Percentiles rank a stretch among this genome's conserved stretches.
These are phyloP conservation scores for Actias luna DNA, from an alignment of 2,888 invertebrate genomes.

Conservation along the genomic window DNA sequence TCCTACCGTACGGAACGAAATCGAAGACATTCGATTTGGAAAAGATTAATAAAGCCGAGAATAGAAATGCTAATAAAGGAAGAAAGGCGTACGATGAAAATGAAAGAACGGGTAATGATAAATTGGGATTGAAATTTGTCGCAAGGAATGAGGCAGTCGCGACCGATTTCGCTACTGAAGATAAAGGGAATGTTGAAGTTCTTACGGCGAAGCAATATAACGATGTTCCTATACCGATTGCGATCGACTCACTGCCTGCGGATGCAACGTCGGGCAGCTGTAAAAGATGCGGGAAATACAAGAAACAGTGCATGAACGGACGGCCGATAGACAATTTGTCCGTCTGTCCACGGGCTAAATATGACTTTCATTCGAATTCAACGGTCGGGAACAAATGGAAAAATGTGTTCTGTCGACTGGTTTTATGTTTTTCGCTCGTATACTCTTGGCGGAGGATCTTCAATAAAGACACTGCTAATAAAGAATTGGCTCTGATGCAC, in stretches of 20 bases:
- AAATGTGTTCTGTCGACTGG: slow-evolving; percentile 47
- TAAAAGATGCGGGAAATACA: slow-evolving; percentile 68
- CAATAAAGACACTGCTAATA: slow-evolving; percentile 71
- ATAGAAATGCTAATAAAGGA: slow-evolving; percentile 32
- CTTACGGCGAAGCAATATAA: slow-evolving; percentile 39
- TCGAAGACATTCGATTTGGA: slow-evolving; percentile 65
- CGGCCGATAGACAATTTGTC: slow-evolving; percentile 41
- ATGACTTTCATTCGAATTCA: slow-evolving; percentile 43
- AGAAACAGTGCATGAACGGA: slow-evolving; percentile 58
- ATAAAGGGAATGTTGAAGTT: slow-evolving; percentile 1
- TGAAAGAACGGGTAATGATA: slow-evolving; percentile 44
- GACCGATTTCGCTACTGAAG: slow-evolving; percentile 26
- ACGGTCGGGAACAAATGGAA: slow-evolving; percentile 55
- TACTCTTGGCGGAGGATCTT: slow-evolving; percentile 68
- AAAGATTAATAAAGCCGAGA: slow-evolving; percentile 51
- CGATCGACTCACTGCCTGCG: slow-evolving; percentile 63
- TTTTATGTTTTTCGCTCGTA: slow-evolving; percentile 68
- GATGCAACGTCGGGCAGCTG: slow-evolving; percentile 60
- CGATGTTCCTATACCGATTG: slow-evolving; percentile 58
- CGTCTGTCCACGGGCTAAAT: slow-evolving; percentile 57
- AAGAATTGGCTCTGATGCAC: slow-evolving; percentile 81
- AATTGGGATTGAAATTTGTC: slow-evolving; percentile 19
- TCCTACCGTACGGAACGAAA: slow-evolving; percentile 44
- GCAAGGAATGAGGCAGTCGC: slow-evolving; percentile 16
- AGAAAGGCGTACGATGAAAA: slow-evolving; percentile 37